phyloP scores from a whole-genome alignment of 2,797 vertebrate genomes.

The Dipus sagitta region DNA sequence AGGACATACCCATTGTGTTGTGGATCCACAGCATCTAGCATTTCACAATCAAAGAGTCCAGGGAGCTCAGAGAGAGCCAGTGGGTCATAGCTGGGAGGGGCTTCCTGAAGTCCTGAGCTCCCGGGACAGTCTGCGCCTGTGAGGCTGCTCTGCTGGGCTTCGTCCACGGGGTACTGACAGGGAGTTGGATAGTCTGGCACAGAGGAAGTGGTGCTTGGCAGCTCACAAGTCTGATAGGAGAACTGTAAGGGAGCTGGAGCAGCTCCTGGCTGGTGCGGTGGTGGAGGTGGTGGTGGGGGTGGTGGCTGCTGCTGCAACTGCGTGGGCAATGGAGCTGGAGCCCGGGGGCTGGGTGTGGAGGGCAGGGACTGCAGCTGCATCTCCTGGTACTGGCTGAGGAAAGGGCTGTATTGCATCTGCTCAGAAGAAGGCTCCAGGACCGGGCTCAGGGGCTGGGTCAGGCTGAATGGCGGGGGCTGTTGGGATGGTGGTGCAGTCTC shows the following conservation, averaged over 20 bases:
- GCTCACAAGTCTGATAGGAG: slow-evolving; percentile 90
- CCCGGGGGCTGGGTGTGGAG: slow-evolving; percentile 76
- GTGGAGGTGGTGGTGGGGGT: slow-evolving; percentile 29
- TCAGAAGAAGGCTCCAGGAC: slow-evolving; percentile 92
- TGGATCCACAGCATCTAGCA: slow-evolving; percentile 99
- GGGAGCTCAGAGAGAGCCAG: slow-evolving; percentile 91
- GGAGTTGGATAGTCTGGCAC: slow-evolving; percentile 89
- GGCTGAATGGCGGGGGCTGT: slow-evolving; percentile 85
- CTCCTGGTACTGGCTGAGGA: slow-evolving; percentile 90
- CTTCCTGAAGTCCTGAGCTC: slow-evolving; percentile 76
- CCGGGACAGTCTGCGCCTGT: slow-evolving; percentile 71
- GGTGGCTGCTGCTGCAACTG: slow-evolving; percentile 82
- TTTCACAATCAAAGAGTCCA: slow-evolving; percentile 95
- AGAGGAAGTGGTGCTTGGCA: slow-evolving; percentile 77
- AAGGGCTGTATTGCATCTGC: slow-evolving; percentile 91
- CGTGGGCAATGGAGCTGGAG: slow-evolving; percentile 38
- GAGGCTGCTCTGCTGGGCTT: slow-evolving; percentile 81
- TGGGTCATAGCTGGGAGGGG: slow-evolving; percentile 86
- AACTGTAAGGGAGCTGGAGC: slow-evolving; percentile 86
- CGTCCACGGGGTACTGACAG: slow-evolving; percentile 90
- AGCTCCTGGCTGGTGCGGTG: slow-evolving; percentile 57
- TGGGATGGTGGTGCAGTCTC: slow-evolving; percentile 81
- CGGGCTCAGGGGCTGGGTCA: slow-evolving; percentile 91
- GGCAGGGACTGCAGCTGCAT: slow-evolving; percentile 84
- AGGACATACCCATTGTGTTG: slow-evolving; percentile 96